Base-by-base conservation (phyloP, 2,113 vertebrate species). In the Grallaria varia region DNA sequence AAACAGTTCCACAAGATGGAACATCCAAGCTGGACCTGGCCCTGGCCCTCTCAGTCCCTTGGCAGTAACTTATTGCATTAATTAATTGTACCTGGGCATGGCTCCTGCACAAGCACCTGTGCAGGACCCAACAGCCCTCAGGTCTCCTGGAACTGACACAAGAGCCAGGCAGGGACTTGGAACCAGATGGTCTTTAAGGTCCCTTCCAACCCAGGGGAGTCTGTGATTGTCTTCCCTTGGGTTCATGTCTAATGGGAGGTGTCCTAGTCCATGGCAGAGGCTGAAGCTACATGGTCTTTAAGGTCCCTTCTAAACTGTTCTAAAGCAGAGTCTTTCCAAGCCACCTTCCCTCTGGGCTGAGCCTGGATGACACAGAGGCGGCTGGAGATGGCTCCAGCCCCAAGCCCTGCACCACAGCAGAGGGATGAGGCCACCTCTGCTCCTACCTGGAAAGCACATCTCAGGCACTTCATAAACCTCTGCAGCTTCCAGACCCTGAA, bases 11-110 rank as follows among this genome's bases (percentile, higher is more conserved):
- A 28, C 23, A 8, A 27, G 59, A 28, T 28, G 25, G 24, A 39
- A 8, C 37, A 37, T 17, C 77, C 47, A 6, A 30, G 8, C 17
- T 4, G 35, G 35, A 17, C 0, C 0, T 2, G 8, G 1, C 6
- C 0, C 0, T 2, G 8, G 1, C 6, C 7, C 75, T 42, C 37
- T 1, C 6, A 33, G 21, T 4, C 6, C 47, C 49, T 39, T 3
- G 53, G 39, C 44, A 23, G 42, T 1, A 47, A 19, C 24, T 33
- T 1, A 4, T 4, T 22, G 6, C 12, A 1, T 17, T 58, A 18
- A 59, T 33, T 24, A 50, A 8, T 18, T 18, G 2, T 7, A 9
- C 18, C 44, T 35, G 7, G 2, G 12, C 24, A 6, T 0, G 10
- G 11, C 17, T 25, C 30, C 63, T 77, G 31, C 40, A 28, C 35